Base-by-base conservation (phyloP, 2,888 invertebrate species). In the Tetranychus piercei region DNA sequence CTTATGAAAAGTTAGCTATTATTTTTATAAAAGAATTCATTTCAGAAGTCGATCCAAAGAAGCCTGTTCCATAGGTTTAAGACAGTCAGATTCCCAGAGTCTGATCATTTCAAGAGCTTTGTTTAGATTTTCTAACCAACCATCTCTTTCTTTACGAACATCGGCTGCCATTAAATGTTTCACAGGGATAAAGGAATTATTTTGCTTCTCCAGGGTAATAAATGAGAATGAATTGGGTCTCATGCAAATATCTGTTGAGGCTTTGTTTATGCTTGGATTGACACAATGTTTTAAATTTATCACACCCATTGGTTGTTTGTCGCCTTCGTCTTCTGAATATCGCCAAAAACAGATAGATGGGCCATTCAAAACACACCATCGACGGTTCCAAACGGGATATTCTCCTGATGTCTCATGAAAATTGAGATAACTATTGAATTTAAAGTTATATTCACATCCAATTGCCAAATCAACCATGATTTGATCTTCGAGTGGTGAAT, bases 141-240 rank as follows among this genome's bases (percentile, higher is more conserved):
- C 22, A 73, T 73, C 73, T 22, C 45, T 9, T 22, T 73, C 73
- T 65, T 22, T 20, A 20, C 34, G n/a, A 34, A 64, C 6, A 22
- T 73, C 73, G 1, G 73, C 73, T 7, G 73, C 73, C 34, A 73
- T 55, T 64, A 73, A 23, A 73, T 73, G 22, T 0, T 55, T 15
- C 9, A 11, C 2, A 6, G n/a, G 44, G 11, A 44, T 15, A 20
- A 69, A n/a, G 1, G 20, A 43, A 9, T 20, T 44, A 7, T 72
- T 20, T 45, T 72, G 22, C 18, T 3, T 8, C 11, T 73, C 23
- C 7, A 34, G n/a, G 11, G 73, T 73, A 4, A 73, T 22, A 1
- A 73, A 65, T 18, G 44, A n/a, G 6, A 73, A 73, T 6, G 73
- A 64, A 23, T 64, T n/a, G 22, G 22, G 11, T 23, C 73, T 20